Conservation (phyloP, 35 echinoderm and acorn worm species). For the Holothuria glaberrima region DNA sequence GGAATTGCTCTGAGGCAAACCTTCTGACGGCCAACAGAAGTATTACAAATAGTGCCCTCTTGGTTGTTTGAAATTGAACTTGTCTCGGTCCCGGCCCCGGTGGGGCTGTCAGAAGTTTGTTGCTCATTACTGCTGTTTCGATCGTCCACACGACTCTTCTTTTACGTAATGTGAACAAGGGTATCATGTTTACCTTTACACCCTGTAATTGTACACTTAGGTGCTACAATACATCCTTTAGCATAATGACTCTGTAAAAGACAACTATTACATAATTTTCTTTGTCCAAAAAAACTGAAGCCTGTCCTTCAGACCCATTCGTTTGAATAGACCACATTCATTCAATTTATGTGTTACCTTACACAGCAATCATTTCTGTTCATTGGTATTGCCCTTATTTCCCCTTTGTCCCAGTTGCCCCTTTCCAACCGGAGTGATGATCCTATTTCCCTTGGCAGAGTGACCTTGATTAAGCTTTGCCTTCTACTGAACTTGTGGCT, state of each 20-base stretch:
- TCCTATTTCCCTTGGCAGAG: not conserved
- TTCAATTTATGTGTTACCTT: not conserved
- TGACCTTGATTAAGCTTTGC: not conserved
- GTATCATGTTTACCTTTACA: not conserved
- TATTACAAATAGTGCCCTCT: not conserved
- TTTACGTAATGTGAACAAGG: not conserved
- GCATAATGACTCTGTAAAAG: not conserved
- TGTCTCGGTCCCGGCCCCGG: no score
- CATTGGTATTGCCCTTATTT: no score
- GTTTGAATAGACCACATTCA: not conserved
- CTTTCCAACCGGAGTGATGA: not conserved
- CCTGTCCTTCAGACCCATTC: not conserved
- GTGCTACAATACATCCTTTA: not conserved
- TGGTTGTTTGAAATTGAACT: no score
- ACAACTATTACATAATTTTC: not conserved
- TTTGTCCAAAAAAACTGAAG: not conserved
- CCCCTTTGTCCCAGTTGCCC: no score
- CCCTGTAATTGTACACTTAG: not conserved
- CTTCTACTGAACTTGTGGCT: not conserved
- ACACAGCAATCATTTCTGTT: not conserved
- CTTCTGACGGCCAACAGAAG: not conserved
- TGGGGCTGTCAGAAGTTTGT: not conserved
- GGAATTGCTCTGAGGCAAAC: not conserved
- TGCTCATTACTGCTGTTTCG: not conserved
- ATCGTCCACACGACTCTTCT: not conserved